Conservation (phyloP, 2,797 vertebrate genomes). For the Scolopax rusticola region DNA sequence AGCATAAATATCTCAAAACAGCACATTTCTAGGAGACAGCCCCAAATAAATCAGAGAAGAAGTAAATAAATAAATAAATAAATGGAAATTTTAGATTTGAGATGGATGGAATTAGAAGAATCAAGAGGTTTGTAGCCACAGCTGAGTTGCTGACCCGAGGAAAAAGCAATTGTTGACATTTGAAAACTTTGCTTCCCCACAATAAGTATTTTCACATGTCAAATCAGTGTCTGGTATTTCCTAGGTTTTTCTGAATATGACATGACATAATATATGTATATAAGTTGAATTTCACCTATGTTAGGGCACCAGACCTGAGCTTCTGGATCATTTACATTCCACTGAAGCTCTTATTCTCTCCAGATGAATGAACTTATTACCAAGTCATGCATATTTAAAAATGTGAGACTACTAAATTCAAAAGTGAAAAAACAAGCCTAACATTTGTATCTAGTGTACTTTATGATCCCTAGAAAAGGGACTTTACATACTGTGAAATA, state of each 20-base stretch:
- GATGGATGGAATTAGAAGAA: neutral
- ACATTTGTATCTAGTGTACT: neutral
- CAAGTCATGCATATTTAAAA: neutral
- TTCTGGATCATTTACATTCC: neutral
- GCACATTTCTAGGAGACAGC: neutral
- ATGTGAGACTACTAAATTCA: neutral
- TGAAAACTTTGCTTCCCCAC: neutral
- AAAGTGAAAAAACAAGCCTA: neutral
- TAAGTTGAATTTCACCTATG: neutral
- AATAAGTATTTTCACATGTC: neutral
- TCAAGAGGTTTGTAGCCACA: neutral
- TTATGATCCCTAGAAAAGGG: neutral
- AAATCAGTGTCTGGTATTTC: neutral
- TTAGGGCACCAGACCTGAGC: neutral
- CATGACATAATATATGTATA: neutral
- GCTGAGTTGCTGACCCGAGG: neutral
- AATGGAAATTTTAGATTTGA: neutral
- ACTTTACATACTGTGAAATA: neutral
- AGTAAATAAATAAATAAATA: neutral
- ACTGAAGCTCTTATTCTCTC: neutral
- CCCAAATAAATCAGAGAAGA: neutral
- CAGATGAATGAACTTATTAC: neutral
- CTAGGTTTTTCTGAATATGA: neutral
- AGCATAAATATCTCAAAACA: neutral
- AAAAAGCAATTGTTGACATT: neutral